phyloP scores from a whole-genome alignment of 2,797 vertebrate species.

The Lemur catta region DNA sequence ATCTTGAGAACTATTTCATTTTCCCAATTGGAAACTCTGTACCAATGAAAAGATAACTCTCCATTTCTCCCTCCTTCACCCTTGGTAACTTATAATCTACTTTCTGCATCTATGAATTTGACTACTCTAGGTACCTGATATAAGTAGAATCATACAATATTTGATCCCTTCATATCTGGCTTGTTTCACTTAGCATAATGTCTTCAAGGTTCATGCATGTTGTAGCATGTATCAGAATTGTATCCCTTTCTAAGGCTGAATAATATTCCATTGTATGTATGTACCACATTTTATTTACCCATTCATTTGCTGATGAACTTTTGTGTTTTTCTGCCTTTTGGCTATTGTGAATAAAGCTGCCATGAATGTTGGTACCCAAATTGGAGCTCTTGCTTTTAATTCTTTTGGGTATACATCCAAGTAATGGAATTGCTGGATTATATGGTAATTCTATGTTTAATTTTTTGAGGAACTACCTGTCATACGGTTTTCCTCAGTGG shows the following conservation, averaged over 20 bases:
- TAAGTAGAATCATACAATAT: neutral
- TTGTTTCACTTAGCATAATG: neutral
- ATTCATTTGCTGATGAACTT: neutral
- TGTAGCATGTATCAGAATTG: neutral
- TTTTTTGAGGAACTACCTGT: neutral
- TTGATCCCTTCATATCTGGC: neutral
- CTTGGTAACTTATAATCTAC: neutral
- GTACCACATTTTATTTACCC: neutral
- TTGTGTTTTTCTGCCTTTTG: neutral
- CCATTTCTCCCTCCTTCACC: neutral
- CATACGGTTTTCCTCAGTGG: neutral
- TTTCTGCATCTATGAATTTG: neutral
- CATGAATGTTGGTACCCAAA: neutral
- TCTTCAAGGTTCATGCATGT: neutral
- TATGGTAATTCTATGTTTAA: neutral
- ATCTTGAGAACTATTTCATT: neutral
- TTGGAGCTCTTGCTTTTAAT: neutral
- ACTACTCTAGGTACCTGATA: neutral
- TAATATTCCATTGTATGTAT: neutral
- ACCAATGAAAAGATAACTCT: neutral
- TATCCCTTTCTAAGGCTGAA: neutral
- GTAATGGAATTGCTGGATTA: neutral
- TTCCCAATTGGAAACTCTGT: neutral
- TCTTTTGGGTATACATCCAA: neutral
- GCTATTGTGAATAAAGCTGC: neutral